Conservation (phyloP, 2,888 invertebrate species). For the Ceraclea dissimilis region DNA sequence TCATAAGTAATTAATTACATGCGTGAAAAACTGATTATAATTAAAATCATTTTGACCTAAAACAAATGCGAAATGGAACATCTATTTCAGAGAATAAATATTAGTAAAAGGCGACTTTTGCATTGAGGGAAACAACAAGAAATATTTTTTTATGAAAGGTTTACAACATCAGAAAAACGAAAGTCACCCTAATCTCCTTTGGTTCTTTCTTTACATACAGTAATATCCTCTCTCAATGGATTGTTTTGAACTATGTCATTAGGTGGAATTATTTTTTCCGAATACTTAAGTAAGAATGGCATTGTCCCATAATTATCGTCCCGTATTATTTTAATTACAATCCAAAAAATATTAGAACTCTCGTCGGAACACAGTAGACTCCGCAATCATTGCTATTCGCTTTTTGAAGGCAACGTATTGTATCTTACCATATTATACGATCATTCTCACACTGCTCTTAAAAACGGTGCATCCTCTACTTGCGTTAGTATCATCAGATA, state of each 20-base stretch:
- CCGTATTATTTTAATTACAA: too few species aligned
- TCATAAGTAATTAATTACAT: too few species aligned
- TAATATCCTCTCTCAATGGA: not conserved
- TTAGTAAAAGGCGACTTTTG: not conserved
- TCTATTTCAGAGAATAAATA: not conserved
- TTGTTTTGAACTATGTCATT: not conserved
- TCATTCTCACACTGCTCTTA: too few species aligned
- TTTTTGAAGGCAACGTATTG: too few species aligned
- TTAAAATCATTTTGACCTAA: not conserved
- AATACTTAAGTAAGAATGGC: too few species aligned
- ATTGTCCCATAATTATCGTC: too few species aligned
- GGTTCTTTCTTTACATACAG: not conserved
- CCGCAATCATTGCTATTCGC: too few species aligned
- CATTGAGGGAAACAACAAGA: not conserved
- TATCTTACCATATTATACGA: too few species aligned
- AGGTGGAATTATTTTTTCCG: not conserved
- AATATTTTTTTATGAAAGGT: not conserved
- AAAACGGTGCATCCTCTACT: too few species aligned
- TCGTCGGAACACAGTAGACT: too few species aligned
- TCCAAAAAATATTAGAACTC: too few species aligned
- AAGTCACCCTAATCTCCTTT: conserved; percentile 1
- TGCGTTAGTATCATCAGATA: too few species aligned
- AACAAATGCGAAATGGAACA: not conserved
- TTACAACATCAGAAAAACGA: not conserved
- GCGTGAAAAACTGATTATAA: not conserved